These are phyloP conservation scores for Resseliella maxima DNA, from an alignment of 2,888 invertebrate species.

Conservation along the genomic window DNA sequence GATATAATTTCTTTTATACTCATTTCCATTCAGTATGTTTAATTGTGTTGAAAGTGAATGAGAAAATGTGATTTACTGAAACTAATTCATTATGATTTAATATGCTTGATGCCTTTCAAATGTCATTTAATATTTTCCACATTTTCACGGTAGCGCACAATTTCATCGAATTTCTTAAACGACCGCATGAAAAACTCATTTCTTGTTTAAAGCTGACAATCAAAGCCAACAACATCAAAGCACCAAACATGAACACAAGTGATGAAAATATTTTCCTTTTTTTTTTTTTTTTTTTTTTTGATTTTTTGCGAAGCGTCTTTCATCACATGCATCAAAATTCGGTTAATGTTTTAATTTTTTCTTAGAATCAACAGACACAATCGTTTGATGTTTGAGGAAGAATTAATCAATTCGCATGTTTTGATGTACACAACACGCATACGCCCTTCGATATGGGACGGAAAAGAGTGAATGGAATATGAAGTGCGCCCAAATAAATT, in stretches of 20 bases:
- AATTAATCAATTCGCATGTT: slow-evolving; percentile 31
- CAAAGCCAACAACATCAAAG: slow-evolving; percentile 2
- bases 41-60: slow-evolving; percentile 22
- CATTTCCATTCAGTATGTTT: slow-evolving; percentile 2
- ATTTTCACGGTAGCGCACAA: background rate
- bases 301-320: background rate
- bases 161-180: slow-evolving; percentile 17
- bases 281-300: background rate
- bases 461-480: background rate
- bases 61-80: slow-evolving; percentile 8
- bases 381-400: slow-evolving; percentile 11
- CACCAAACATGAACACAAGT: background rate
- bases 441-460: background rate
- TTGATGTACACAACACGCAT: slow-evolving; percentile 11
- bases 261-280: slow-evolving; percentile 41
- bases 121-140: background rate
- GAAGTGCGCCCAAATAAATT: slow-evolving; percentile 29
- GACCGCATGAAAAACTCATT: background rate
- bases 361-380: slow-evolving; percentile 24
- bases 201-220: background rate
- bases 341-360: slow-evolving; percentile 36
- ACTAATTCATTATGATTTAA: slow-evolving; percentile 10
- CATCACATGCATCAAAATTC: background rate
- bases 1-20: background rate
- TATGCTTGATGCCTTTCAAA: background rate